Conservation (phyloP, 2,888 invertebrate genomes). For the Mythimna albipuncta region DNA sequence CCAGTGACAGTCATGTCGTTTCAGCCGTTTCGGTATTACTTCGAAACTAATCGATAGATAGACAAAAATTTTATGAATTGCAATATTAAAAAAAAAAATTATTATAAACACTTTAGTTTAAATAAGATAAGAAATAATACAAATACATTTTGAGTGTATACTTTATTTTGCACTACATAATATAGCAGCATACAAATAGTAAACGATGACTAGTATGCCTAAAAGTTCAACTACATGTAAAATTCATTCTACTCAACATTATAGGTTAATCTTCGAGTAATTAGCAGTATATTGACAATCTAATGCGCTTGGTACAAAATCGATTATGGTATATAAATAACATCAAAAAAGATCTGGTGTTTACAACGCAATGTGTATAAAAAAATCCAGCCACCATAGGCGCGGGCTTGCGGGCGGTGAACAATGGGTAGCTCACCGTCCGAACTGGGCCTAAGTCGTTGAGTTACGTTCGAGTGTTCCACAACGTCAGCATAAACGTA, state of each 20-base stretch:
- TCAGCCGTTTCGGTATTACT: no score
- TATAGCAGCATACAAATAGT: conserved; percentile 65
- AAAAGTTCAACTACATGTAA: conserved; percentile 50
- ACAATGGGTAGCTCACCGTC: no score
- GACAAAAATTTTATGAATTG: conserved; percentile 58
- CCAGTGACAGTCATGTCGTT: no score
- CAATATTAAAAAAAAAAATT: conserved; percentile 72
- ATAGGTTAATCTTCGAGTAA: conserved; percentile 16
- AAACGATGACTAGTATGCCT: conserved; percentile 69
- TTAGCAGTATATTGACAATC: conserved; percentile 26
- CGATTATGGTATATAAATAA: not conserved
- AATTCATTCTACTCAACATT: conserved; percentile 43
- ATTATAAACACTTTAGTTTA: conserved; percentile 46
- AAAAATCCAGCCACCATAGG: no score
- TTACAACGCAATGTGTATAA: conserved; percentile 16
- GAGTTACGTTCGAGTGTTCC: no score
- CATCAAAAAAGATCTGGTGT: conserved; percentile 9
- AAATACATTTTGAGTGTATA: conserved; percentile 32
- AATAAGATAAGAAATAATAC: conserved; percentile 32
- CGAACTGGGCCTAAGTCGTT: no score
- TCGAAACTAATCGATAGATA: no score
- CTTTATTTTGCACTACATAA: conserved; percentile 62
- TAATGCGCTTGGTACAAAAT: not conserved
- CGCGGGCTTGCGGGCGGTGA: no score
- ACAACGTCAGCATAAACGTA: no score